phyloP scores from a whole-genome alignment of 2,888 invertebrate genomes.

The Mythimna lalbum region DNA sequence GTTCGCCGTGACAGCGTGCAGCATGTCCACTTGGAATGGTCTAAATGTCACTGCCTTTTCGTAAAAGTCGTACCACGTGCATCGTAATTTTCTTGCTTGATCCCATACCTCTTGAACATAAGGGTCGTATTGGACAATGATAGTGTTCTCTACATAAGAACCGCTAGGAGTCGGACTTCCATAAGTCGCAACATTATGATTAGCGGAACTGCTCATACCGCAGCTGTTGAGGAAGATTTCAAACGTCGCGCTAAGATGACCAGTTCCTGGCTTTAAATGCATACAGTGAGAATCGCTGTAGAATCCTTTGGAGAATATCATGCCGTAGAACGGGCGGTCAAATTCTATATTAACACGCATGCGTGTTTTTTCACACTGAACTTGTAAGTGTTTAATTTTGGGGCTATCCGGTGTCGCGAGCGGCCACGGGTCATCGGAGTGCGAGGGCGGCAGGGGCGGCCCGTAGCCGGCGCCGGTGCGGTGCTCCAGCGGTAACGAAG shows the following conservation, averaged over 20 bases:
- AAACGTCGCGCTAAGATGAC: constrained; percentile 97
- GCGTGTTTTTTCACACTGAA: constrained; percentile 98
- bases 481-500: constrained; percentile 95
- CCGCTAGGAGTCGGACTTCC: constrained; percentile 97
- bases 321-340: constrained; percentile 98
- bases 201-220: constrained; percentile 98
- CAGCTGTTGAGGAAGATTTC: constrained; percentile 98
- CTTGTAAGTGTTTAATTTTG: constrained; percentile 97
- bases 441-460: constrained; percentile 91
- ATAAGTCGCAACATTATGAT: constrained; percentile 95
- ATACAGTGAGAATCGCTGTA: constrained; percentile 98
- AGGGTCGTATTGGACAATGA: constrained; percentile 98
- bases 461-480: constrained; percentile 95
- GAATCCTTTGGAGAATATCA: constrained; percentile 98
- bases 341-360: constrained; percentile 99
- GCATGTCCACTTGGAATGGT: constrained; percentile 98
- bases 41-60: constrained; percentile 98
- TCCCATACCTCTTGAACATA: constrained; percentile 99
- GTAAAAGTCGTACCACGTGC: constrained; percentile 99
- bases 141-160: constrained; percentile 98
- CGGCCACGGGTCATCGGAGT: constrained; percentile 96
- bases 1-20: constrained; percentile 98
- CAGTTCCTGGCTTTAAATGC: constrained; percentile 97
- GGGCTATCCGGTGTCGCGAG: constrained; percentile 97
- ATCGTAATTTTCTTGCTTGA: constrained; percentile 97